phyloP scores from a whole-genome alignment of 2,113 vertebrate species.

The Amazona guildingii region DNA sequence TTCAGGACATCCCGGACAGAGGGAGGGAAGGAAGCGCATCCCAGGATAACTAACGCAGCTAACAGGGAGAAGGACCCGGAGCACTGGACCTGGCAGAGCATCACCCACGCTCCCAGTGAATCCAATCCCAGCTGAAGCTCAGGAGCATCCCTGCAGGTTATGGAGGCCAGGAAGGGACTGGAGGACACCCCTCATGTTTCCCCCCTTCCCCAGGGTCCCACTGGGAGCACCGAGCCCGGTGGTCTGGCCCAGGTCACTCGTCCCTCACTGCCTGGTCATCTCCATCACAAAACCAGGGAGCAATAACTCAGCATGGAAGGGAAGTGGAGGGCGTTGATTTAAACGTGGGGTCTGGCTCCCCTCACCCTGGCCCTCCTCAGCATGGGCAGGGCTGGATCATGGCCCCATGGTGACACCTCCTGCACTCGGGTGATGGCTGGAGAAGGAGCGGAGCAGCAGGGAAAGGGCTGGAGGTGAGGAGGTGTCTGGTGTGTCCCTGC shows the following conservation, averaged over 20 bases:
- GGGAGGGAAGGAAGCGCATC: neutral
- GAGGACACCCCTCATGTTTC: conserved; percentile 22
- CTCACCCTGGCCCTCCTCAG: neutral
- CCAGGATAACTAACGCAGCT: neutral
- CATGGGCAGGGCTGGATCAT: neutral
- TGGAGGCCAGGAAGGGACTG: neutral
- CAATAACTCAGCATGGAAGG: conserved; percentile 53
- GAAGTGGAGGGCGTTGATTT: conserved; percentile 45
- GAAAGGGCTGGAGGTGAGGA: neutral
- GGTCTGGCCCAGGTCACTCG: conserved; percentile 45
- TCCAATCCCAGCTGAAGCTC: neutral
- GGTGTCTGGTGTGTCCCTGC: neutral
- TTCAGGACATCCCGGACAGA: neutral
- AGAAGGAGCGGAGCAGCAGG: neutral
- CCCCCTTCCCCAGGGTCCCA: neutral
- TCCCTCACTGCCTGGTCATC: conserved; percentile 40
- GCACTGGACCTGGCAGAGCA: neutral
- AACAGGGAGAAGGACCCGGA: neutral
- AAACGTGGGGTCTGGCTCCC: neutral
- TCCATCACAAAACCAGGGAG: conserved; percentile 55
- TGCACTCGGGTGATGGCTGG: accelerated
- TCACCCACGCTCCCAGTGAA: neutral
- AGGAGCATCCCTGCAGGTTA: neutral
- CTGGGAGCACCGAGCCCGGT: conserved; percentile 18
- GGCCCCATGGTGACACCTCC: neutral